Percentiles rank a stretch among this genome's conserved stretches.
Conservation (phyloP, 2,888 invertebrate genomes). For the Microplitis manilae region DNA sequence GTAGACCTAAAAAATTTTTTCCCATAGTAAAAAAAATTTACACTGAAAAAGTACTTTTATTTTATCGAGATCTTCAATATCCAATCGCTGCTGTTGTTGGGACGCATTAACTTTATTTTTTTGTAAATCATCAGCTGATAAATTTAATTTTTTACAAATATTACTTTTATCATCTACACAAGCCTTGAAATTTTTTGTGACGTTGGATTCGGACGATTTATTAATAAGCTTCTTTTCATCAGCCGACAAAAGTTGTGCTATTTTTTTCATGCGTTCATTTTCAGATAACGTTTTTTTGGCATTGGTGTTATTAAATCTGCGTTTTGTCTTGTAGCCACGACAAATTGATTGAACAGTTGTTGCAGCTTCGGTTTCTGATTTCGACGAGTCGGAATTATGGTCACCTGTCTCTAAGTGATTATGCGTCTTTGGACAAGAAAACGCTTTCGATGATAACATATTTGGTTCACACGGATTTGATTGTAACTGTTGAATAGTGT, state of each 20-base stretch:
- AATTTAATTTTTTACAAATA: neutral
- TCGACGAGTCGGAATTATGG: conserved; percentile 52
- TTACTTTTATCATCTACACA: neutral
- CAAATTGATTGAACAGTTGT: conserved; percentile 68
- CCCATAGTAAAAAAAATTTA: too few relatives aligned
- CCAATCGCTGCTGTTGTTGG: too few relatives aligned
- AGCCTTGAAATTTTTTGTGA: too few relatives aligned
- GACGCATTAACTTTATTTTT: too few relatives aligned
- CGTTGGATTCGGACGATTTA: neutral
- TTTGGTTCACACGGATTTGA: conserved; percentile 43
- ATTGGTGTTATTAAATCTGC: conserved; percentile 55
- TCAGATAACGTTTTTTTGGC: neutral
- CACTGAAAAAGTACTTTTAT: too few relatives aligned
- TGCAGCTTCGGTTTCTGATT: conserved; percentile 65
- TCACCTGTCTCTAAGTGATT: conserved; percentile 1
- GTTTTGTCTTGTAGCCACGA: conserved; percentile 64
- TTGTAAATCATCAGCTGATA: too few relatives aligned
- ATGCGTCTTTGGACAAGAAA: neutral
- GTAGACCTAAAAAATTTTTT: too few relatives aligned
- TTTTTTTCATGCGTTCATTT: conserved; percentile 50
- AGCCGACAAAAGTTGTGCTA: conserved; percentile 41
- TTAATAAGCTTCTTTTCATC: conserved; percentile 46
- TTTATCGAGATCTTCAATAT: too few relatives aligned
- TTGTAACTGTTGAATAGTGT: neutral
- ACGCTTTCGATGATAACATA: conserved; percentile 39